A percentile compares a stretch with the other conserved stretches of the same genome.
These are phyloP conservation scores for Malurus melanocephalus DNA, from an alignment of 2,113 vertebrate species.

Conservation along the genomic window DNA sequence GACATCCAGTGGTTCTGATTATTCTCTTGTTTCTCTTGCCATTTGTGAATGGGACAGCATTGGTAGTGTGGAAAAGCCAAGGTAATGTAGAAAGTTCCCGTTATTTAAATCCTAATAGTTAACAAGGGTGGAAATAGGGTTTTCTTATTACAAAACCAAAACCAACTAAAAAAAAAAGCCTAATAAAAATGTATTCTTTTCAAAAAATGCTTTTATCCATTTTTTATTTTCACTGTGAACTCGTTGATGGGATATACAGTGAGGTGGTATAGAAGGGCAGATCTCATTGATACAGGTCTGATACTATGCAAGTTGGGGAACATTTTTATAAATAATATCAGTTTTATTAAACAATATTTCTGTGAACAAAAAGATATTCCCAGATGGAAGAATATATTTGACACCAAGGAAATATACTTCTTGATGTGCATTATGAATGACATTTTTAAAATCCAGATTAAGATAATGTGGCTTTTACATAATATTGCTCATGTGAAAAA, in stretches of 20 bases:
- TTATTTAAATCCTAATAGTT: background rate
- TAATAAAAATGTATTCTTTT: background rate
- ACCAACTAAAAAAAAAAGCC: too few species aligned
- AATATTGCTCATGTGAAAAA: background rate
- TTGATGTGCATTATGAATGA: background rate
- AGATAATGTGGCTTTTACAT: background rate
- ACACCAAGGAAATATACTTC: background rate
- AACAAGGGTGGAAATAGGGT: background rate
- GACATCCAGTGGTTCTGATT: background rate
- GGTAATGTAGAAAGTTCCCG: background rate
- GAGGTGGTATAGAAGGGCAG: background rate
- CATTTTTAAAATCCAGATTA: background rate
- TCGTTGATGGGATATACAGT: background rate
- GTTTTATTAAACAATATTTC: background rate
- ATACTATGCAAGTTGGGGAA: background rate
- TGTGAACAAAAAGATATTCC: background rate
- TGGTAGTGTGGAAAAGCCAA: background rate
- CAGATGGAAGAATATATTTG: background rate
- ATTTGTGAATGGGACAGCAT: background rate
- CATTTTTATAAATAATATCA: background rate
- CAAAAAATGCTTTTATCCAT: background rate
- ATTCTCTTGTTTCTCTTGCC: background rate
- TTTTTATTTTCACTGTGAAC: background rate
- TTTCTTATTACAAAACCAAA: background rate
- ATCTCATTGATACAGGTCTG: background rate